These are phyloP conservation scores for Halictus quadricinctus DNA, from an alignment of 2,888 invertebrate genomes.

Conservation along the genomic window DNA sequence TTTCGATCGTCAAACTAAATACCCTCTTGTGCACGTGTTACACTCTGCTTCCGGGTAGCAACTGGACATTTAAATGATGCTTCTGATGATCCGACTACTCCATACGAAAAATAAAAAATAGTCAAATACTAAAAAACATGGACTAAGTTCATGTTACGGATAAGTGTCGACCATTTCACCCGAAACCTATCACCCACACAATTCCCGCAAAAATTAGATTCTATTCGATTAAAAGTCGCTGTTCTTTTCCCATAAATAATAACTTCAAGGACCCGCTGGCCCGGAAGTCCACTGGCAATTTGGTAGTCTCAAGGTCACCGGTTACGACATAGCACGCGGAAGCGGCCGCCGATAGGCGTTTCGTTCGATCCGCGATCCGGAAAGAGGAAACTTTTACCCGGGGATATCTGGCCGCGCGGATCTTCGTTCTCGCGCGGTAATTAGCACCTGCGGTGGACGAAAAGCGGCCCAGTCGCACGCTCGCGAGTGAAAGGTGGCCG, in stretches of 20 bases:
- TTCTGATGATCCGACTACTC: too few relatives aligned
- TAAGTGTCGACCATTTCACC: too few relatives aligned
- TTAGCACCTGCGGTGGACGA: constrained; percentile 47
- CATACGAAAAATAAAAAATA: too few relatives aligned
- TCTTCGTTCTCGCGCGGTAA: constrained; percentile 54
- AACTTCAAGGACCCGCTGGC: background rate
- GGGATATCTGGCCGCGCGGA: constrained; percentile 33
- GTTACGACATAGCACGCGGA: background rate
- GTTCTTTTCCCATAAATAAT: background rate
- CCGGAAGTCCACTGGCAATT: background rate
- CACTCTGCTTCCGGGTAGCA: too few relatives aligned
- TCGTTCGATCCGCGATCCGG: constrained; percentile 40
- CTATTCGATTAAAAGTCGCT: background rate
- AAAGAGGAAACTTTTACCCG: constrained; percentile 52
- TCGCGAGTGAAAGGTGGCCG: constrained; percentile 51
- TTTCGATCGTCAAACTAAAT: background rate
- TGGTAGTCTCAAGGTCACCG: background rate
- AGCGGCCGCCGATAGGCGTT: background rate
- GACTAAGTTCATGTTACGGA: too few relatives aligned
- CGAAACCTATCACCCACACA: too few relatives aligned
- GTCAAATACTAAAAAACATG: too few relatives aligned
- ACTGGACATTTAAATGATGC: too few relatives aligned
- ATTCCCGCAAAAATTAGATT: too few relatives aligned
- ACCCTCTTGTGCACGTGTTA: background rate
- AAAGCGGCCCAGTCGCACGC: constrained; percentile 47